A percentile compares a stretch with the other conserved stretches of the same genome.
Evolutionary conservation across 2,113 vertebrate species (phyloP).

Genomic region (Tapirus terrestris): DNA sequence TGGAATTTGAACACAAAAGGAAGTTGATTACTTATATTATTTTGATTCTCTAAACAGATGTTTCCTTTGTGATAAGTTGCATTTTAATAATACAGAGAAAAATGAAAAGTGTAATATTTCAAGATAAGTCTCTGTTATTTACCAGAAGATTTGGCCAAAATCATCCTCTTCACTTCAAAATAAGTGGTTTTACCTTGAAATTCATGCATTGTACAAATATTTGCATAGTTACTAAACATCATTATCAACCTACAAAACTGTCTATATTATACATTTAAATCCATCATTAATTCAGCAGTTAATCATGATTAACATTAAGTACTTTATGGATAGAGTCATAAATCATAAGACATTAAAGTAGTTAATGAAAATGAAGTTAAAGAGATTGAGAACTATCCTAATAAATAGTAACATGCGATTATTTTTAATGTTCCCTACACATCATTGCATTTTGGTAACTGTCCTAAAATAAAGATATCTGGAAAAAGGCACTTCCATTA

Average conservation of each 20-base stretch:
- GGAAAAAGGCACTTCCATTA: not conserved
- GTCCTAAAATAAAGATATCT: not conserved
- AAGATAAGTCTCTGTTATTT: slow-evolving; percentile 22
- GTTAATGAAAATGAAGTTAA: slow-evolving; percentile 45
- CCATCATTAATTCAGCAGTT: slow-evolving; percentile 55
- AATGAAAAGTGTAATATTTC: slow-evolving; percentile 40
- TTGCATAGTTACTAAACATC: slow-evolving; percentile 32
- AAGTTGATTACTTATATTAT: slow-evolving; percentile 61
- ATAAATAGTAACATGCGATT: slow-evolving; percentile 32
- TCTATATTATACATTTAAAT: slow-evolving; percentile 37
- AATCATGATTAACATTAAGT: slow-evolving; percentile 51
- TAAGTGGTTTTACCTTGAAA: slow-evolving; percentile 49
- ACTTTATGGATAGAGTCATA: not conserved
- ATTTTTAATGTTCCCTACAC: not conserved
- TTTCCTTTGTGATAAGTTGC: slow-evolving; percentile 40
- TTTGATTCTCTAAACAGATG: slow-evolving; percentile 70
- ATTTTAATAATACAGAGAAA: slow-evolving; percentile 51
- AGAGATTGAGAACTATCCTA: not conserved
- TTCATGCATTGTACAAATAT: slow-evolving; percentile 51
- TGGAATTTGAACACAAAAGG: slow-evolving; percentile 33
- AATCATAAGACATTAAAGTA: slow-evolving; percentile 47
- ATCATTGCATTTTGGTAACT: not conserved
- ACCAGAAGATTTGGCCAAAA: not conserved
- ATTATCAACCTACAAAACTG: slow-evolving; percentile 50
- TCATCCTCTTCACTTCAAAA: slow-evolving; percentile 11